Base-by-base conservation (phyloP, 1,140 invertebrate species). In the Leucophenga varia region DNA sequence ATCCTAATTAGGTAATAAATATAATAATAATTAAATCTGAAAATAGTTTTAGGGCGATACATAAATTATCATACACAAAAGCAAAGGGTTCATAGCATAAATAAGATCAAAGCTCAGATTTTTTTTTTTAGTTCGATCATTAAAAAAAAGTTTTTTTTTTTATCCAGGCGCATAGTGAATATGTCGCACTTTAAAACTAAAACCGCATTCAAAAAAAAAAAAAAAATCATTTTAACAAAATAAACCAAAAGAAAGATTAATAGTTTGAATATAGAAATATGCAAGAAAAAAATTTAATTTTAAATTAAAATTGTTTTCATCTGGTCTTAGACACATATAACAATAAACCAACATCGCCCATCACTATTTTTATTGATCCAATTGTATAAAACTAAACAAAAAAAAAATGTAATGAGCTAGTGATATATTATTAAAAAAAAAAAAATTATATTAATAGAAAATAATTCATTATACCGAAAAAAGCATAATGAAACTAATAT, bases 1-100 rank as follows among this genome's bases (percentile, higher is more conserved):
- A 63, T 52, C 64, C 58, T 74, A 43, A 51, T 46, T 47, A 72
- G 58, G 64, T 67, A 54, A 75, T 52, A 32, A 41, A 52, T 51
- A 38, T 32, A 42, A 25, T 52, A 38, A 28, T 39, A 44, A 37
- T 40, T 44, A 45, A 44, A 36, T 38, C 30, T 44, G 37, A 40
- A 44, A 45, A 40, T 40, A 41, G 30, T 32, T 39, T 28, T 40
- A 45, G 35, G 35, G 39, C 16, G 9, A 43, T 10, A 21, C 10
- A 18, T 22, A 43, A 35, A 3, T 14, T 21, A 32, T 14, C 21
- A 31, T 31, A 2, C 19, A 28, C 9, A 41, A 41, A n/a, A n/a
- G n/a, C n/a, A n/a, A n/a, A n/a, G n/a, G n/a, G n/a, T n/a, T n/a
- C n/a, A n/a, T n/a, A n/a, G n/a, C n/a, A n/a, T n/a, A n/a, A n/a